Evolutionary conservation across 53 echinoderm and acorn worm species (phyloP), one percentile per base, ranked within the genome.

Genomic region (Luidia sarsii): DNA sequence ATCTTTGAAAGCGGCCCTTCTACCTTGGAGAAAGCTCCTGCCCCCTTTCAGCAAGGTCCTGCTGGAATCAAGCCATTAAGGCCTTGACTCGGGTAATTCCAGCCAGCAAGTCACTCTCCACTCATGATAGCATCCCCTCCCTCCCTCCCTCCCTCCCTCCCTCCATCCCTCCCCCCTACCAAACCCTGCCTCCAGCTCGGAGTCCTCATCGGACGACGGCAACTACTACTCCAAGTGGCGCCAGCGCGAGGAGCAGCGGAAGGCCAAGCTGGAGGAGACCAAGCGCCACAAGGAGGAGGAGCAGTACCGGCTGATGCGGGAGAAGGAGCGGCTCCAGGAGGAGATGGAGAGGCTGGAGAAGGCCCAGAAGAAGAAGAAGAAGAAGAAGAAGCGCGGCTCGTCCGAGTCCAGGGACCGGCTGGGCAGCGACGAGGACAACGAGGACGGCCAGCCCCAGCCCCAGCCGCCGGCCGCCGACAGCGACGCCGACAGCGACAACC

Each of bases 281-380:
- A 79, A 75, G 60, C 80, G 41, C 70, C 92, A 87, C 51, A 75
- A 92, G 50, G 80, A 95, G 39, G 87, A 92, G 48, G 81, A 87
- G 48, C 75, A 84, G 61, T 64, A 91, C 27, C 75, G 85, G 57
- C 67, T 79, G 80, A 94, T 94, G 94, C 88, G 94, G 55, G 94
- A 94, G 75, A 83, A 93, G 55, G 93, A 97, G 50, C 84, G 79
- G 48, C 43, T 75, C 37, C 93, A 97, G 37, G 97, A 97, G 57
- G 80, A 86, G 86, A 88, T 88, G 70, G 90, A 90, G 52, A 87
- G 90, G 57, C 31, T 82, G 38, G 95, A 92, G 59, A 87, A 91
- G 51, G 83, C 79, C 4, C 80, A 87, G 65, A 83, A 71, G 55
- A 87, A 84, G 68, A 84, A 91, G 51, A 79, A 86, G 39, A 83